These are phyloP conservation scores for Ciconia stormi DNA, from an alignment of 2,113 vertebrate genomes.

Conservation along the genomic window DNA sequence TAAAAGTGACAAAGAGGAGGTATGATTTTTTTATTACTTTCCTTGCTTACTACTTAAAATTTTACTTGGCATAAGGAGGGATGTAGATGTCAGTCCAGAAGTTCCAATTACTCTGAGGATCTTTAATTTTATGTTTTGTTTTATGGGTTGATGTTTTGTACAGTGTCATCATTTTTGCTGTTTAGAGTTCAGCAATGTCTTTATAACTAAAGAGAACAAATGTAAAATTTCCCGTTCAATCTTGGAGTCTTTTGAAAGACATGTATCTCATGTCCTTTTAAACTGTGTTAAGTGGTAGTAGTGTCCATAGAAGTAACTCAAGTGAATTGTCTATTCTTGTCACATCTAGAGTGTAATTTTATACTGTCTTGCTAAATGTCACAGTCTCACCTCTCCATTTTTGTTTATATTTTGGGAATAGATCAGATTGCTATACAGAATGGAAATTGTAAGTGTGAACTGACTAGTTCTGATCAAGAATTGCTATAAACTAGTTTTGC, in stretches of 20 bases:
- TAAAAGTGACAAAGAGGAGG: conserved; percentile 85
- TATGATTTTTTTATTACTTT: background rate
- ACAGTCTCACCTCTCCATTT: background rate
- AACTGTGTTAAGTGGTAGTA: background rate
- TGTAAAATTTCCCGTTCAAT: background rate
- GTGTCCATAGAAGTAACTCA: background rate
- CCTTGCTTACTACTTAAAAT: background rate
- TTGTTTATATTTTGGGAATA: background rate
- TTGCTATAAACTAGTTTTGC: background rate
- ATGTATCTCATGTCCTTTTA: background rate
- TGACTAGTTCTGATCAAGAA: background rate
- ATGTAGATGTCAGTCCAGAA: background rate
- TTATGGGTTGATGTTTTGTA: background rate
- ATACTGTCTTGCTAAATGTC: background rate
- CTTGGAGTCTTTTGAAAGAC: background rate
- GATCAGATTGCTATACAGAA: background rate
- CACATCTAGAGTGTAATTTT: background rate
- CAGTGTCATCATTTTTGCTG: background rate
- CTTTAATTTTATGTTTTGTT: background rate
- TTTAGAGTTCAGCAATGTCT: background rate
- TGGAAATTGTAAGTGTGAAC: background rate
- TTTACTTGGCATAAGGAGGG: background rate
- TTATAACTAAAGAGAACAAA: background rate
- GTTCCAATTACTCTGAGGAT: background rate
- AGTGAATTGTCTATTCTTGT: background rate